Evolutionary conservation across 2,797 vertebrate species (phyloP), one percentile per base, ranked within the genome.

Genomic region (Hipposideros larvatus): DNA sequence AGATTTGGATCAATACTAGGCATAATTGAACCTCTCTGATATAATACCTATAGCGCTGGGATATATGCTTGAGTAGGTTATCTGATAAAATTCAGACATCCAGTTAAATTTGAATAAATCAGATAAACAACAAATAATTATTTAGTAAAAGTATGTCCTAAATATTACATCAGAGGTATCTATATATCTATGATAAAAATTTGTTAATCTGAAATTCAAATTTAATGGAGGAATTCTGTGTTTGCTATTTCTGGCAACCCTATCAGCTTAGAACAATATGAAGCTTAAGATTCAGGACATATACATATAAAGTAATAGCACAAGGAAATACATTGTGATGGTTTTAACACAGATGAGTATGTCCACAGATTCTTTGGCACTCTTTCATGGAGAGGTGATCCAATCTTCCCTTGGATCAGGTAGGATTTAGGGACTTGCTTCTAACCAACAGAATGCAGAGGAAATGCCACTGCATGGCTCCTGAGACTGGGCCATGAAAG

Each of bases 41-140:
- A 55, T 93, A 79, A 66, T 91, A 55, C 8, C 41, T 59, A 9
- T 48, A 34, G 61, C 48, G 73, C 26, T 51, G 51, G 18, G 37
- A n/a, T 91, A 57, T 91, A 13, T 70, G 55, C 71, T 86, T 43
- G 48, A 55, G 14, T 10, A 55, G 6, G 65, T 77, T 71, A 68
- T 82, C 70, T 86, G 83, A 68, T 89, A 70, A 92, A 90, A 70
- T 57, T 63, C 5, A 11, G n/a, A 31, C 41, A 70, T 24, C 5
- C 7, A 48, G 51, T 78, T 86, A 86, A 74, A 94, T 84, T 34
- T 26, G 37, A 91, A 93, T 93, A 80, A 19, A 55, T 91, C 70
- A 87, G 70, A 68, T 87, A 91, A n/a, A 82, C 41, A 59, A 65
- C 26, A 21, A 78, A 78, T 59, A 41, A 26, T 37, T 75, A 68